phyloP scores from a whole-genome alignment of 2,888 invertebrate species.

The Polydesmus complanatus region DNA sequence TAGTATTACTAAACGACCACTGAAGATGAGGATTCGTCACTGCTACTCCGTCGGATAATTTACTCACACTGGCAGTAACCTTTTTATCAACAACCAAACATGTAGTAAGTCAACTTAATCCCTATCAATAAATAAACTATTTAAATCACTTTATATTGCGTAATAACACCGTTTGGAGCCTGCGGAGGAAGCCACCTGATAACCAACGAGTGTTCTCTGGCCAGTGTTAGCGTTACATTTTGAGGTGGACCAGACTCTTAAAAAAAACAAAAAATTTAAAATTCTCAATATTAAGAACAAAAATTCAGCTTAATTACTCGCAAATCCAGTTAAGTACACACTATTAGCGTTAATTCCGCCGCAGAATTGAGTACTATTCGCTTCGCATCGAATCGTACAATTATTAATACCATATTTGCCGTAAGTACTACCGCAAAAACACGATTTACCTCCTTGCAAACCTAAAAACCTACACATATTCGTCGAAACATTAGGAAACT shows the following conservation, averaged over 20 bases:
- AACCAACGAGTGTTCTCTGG: conserved; percentile 46
- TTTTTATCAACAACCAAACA: not conserved
- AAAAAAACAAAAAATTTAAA: conserved; percentile 20
- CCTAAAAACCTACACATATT: conserved; percentile 38
- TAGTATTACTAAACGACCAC: conserved; percentile 27
- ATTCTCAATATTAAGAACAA: not conserved
- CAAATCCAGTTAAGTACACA: conserved; percentile 50
- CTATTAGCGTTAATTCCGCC: conserved; percentile 52
- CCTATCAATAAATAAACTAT: not conserved
- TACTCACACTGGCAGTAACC: conserved; percentile 2
- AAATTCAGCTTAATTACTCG: conserved; percentile 26
- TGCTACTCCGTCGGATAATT: conserved; percentile 26
- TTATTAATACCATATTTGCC: conserved; percentile 27
- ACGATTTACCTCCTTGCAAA: conserved; percentile 34
- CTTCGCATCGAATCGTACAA: conserved; percentile 38
- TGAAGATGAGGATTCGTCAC: conserved; percentile 24
- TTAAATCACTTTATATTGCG: conserved; percentile 9
- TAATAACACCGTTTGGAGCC: conserved; percentile 35
- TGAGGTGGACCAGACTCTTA: conserved; percentile 54
- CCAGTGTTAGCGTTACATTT: conserved; percentile 42
- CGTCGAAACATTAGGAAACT: no score
- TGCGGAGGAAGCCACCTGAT: conserved; percentile 38
- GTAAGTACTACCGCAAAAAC: conserved; percentile 38
- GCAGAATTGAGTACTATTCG: conserved; percentile 47
- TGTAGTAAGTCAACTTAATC: no score